These are phyloP conservation scores for Gallinago media DNA, from an alignment of 2,113 vertebrate genomes.

Conservation along the genomic window DNA sequence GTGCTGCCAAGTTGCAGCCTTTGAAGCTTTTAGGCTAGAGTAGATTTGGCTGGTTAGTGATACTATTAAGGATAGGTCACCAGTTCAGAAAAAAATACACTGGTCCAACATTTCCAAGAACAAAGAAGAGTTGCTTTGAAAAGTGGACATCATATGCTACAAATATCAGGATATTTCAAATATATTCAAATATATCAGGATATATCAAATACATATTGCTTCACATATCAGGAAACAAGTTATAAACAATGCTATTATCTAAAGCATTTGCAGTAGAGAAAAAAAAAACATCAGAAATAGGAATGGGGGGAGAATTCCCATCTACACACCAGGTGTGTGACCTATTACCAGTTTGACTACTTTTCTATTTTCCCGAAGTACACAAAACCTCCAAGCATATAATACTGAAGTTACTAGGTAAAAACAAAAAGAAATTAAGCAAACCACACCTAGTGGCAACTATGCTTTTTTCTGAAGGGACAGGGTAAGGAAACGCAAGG, in stretches of 20 bases:
- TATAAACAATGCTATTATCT: background rate
- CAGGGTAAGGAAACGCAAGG: background rate
- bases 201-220: background rate
- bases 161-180: background rate
- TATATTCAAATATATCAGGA: too few species aligned
- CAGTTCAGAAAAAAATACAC: background rate
- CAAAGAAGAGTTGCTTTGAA: background rate
- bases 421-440: background rate
- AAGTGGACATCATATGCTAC: background rate
- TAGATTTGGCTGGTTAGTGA: background rate
- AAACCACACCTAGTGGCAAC: background rate
- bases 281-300: background rate
- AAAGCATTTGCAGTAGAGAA: background rate
- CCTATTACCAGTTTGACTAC: background rate
- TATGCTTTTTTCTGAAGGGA: background rate
- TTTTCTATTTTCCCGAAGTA: background rate
- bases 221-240: background rate
- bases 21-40: background rate
- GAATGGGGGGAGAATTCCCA: background rate
- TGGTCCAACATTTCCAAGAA: background rate
- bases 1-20: background rate
- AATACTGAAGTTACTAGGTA: background rate
- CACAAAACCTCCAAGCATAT: background rate
- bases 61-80: background rate
- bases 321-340: background rate